phyloP scores from a whole-genome alignment of 1,140 invertebrate genomes.

The Danaus plexippus region DNA sequence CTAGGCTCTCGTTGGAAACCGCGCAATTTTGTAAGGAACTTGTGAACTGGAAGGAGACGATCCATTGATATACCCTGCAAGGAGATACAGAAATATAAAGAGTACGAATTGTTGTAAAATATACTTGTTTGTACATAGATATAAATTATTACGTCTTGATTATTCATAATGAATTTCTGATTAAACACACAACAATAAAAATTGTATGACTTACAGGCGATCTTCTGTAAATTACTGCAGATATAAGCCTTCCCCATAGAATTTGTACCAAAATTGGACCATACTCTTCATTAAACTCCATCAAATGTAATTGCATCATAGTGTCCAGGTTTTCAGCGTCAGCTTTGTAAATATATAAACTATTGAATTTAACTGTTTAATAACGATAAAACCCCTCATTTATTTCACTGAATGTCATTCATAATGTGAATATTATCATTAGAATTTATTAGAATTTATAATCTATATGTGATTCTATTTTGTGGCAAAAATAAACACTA shows the following conservation, averaged over 20 bases:
- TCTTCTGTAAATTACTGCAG: constrained; percentile 45
- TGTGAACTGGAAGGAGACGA: constrained; percentile 35
- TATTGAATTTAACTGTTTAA: too few species aligned
- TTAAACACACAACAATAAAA: not conserved
- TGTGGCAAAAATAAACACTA: too few species aligned
- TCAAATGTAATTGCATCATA: constrained; percentile 46
- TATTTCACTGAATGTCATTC: too few species aligned
- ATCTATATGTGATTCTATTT: too few species aligned
- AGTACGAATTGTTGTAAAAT: not conserved
- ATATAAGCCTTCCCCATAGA: constrained; percentile 51
- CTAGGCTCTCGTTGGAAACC: constrained; percentile 36
- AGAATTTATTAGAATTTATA: too few species aligned
- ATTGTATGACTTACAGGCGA: constrained; percentile 22
- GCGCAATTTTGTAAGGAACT: constrained; percentile 35
- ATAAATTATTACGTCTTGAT: too few species aligned
- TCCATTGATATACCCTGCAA: constrained; percentile 45
- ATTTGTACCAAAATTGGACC: constrained; percentile 47
- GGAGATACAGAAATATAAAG: constrained; percentile 9
- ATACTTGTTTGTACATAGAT: not conserved
- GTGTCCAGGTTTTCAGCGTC: constrained; percentile 39
- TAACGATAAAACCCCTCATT: too few species aligned
- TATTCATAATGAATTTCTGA: too few species aligned
- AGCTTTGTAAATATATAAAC: constrained; percentile 19
- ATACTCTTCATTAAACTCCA: constrained; percentile 26
- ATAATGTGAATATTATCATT: too few species aligned